Evolutionary conservation across 1,140 invertebrate genomes (phyloP).

Genomic region (Carcinoscorpius rotundicauda): DNA sequence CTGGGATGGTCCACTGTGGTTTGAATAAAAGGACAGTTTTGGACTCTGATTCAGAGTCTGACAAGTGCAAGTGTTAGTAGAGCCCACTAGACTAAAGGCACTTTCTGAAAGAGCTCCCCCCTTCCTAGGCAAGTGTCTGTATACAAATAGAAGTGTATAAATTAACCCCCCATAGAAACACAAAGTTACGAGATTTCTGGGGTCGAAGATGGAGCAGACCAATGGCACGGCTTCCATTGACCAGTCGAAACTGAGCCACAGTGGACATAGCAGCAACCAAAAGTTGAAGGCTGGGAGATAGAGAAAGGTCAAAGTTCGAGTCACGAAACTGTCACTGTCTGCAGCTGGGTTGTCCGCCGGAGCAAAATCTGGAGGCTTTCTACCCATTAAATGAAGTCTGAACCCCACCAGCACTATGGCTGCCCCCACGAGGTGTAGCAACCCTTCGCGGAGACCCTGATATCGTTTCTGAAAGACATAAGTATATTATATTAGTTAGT

Average conservation of each 20-base stretch:
- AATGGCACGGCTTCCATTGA: constrained; percentile 85
- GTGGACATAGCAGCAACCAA: constrained; percentile 63
- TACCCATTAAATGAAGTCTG: constrained; percentile 29
- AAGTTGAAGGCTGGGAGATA: constrained; percentile 81
- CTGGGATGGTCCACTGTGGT: too few species aligned
- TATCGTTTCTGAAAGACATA: constrained; percentile 38
- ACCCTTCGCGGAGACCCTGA: constrained; percentile 43
- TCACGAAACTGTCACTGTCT: constrained; percentile 28
- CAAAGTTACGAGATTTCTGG: constrained; percentile 55
- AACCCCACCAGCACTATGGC: constrained; percentile 28
- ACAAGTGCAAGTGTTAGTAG: constrained; percentile 5
- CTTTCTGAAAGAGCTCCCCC: too few species aligned
- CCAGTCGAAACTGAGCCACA: constrained; percentile 83
- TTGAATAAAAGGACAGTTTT: too few species aligned
- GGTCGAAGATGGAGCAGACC: constrained; percentile 55
- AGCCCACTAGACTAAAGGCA: not conserved
- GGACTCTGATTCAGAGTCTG: too few species aligned
- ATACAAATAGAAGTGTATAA: too few species aligned
- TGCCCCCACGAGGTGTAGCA: constrained; percentile 44
- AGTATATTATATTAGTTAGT: constrained; percentile 2
- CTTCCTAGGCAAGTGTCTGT: too few species aligned
- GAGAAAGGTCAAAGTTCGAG: constrained; percentile 58
- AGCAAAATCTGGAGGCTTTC: constrained; percentile 30
- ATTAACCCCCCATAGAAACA: constrained; percentile 45
- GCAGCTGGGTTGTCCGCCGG: constrained; percentile 36